These are phyloP conservation scores for Papilio machaon DNA, from an alignment of 1,140 invertebrate genomes.

Conservation along the genomic window DNA sequence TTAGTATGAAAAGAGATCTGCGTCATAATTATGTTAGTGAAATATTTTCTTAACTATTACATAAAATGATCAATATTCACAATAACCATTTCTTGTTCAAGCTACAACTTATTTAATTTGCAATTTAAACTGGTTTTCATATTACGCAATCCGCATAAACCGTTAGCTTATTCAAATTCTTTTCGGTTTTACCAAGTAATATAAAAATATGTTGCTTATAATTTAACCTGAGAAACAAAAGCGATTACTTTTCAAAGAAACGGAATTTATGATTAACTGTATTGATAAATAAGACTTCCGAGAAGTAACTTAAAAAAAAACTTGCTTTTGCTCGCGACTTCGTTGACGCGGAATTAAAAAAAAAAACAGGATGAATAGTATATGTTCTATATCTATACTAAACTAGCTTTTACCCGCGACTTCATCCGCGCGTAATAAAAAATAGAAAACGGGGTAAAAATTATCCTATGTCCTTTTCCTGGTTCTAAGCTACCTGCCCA, in stretches of 20 bases:
- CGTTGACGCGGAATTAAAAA: too few relatives aligned
- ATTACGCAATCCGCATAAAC: not conserved
- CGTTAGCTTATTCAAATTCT: not conserved
- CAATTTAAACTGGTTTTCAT: not conserved
- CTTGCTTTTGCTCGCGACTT: too few relatives aligned
- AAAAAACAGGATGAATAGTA: too few relatives aligned
- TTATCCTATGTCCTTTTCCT: too few relatives aligned
- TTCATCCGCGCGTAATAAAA: too few relatives aligned
- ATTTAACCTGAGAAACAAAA: not conserved
- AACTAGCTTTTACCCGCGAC: too few relatives aligned
- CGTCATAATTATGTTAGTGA: not conserved
- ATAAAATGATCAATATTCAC: not conserved
- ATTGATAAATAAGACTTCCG: conserved; percentile 13
- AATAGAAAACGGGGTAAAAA: too few relatives aligned
- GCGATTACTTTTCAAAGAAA: not conserved
- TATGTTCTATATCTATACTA: too few relatives aligned
- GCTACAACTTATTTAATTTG: not conserved
- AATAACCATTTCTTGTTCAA: not conserved
- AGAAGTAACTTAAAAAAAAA: conserved; percentile 13
- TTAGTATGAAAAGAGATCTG: too few relatives aligned
- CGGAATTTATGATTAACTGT: not conserved
- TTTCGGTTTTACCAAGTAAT: not conserved
- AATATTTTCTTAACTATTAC: not conserved
- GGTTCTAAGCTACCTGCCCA: too few relatives aligned
- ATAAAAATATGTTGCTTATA: not conserved